These are phyloP conservation scores for Macquaria ambigua DNA, from an alignment of 2,113 vertebrate genomes.

Conservation along the genomic window DNA sequence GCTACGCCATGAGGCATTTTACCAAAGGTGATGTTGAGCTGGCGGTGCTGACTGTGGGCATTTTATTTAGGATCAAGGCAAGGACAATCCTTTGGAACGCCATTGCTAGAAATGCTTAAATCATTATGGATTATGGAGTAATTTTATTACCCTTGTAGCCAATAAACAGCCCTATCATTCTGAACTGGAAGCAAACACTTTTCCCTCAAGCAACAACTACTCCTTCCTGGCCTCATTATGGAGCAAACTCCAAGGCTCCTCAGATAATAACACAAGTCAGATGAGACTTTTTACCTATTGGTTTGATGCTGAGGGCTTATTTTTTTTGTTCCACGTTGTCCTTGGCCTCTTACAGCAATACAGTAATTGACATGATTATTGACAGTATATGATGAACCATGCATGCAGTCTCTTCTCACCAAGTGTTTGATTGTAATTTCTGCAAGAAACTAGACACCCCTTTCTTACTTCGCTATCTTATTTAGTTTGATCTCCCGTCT, in stretches of 20 bases:
- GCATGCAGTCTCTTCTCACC: not conserved
- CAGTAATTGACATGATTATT: not conserved
- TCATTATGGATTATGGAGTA: conserved; percentile 34
- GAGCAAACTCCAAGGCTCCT: conserved; percentile 47
- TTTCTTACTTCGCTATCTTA: not conserved
- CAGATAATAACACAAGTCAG: conserved; percentile 56
- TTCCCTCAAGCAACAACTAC: conserved; percentile 52
- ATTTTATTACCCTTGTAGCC: conserved; percentile 44
- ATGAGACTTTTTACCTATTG: conserved; percentile 35
- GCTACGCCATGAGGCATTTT: conserved; percentile 1
- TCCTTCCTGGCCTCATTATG: conserved; percentile 72
- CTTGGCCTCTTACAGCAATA: conserved; percentile 15
- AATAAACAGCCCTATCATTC: conserved; percentile 50
- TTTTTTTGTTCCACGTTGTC: conserved; percentile 1
- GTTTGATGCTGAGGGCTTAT: conserved; percentile 26
- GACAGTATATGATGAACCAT: not conserved
- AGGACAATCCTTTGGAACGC: conserved; percentile 18
- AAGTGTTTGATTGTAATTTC: conserved; percentile 32
- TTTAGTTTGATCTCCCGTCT: conserved; percentile 38
- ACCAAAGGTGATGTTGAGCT: conserved; percentile 1
- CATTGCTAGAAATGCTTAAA: conserved; percentile 19
- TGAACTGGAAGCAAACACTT: conserved; percentile 42
- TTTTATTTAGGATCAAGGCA: not conserved
- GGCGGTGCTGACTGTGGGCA: not conserved
- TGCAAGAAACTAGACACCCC: not conserved